Conservation (phyloP, 2,888 invertebrate species). For the Dorcus parallelipipedus region DNA sequence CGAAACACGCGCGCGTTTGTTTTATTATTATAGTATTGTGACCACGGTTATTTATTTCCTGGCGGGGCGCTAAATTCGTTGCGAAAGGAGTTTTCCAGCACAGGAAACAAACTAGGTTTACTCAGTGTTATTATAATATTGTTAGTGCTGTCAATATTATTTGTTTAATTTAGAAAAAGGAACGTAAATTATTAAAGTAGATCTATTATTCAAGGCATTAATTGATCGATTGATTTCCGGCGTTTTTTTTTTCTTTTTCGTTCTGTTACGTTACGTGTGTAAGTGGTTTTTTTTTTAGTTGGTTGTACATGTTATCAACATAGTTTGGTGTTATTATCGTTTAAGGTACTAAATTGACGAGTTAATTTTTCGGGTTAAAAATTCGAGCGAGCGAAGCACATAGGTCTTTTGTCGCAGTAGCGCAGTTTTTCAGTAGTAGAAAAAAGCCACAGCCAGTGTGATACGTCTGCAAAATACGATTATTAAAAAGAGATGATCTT, state of each 20-base stretch:
- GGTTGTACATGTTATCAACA: slow-evolving; percentile 4
- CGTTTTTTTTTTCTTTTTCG: background rate
- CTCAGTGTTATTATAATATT: slow-evolving; percentile 22
- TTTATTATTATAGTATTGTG: no score
- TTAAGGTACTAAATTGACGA: slow-evolving; percentile 20
- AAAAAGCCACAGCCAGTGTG: slow-evolving; percentile 4
- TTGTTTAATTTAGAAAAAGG: slow-evolving; percentile 23
- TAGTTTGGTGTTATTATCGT: slow-evolving; percentile 8
- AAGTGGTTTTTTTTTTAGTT: slow-evolving; percentile 22
- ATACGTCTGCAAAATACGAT: slow-evolving; percentile 18
- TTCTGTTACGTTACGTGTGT: slow-evolving; percentile 5
- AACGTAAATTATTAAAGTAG: slow-evolving; percentile 13
- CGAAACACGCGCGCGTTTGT: no score
- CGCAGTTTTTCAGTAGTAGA: background rate
- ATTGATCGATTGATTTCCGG: slow-evolving; percentile 19
- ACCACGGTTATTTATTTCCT: no score
- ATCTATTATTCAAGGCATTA: background rate
- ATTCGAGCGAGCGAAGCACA: slow-evolving; percentile 1
- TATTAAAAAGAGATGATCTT: slow-evolving; percentile 15
- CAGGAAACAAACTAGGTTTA: slow-evolving; percentile 5
- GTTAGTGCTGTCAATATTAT: slow-evolving; percentile 28
- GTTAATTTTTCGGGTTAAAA: background rate
- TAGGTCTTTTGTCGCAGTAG: background rate
- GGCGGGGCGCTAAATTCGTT: no score
- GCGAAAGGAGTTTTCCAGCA: no score